Percentiles rank a stretch among this genome's conserved stretches.
Conservation (phyloP, 2,113 vertebrate species). For the Scortum barcoo region DNA sequence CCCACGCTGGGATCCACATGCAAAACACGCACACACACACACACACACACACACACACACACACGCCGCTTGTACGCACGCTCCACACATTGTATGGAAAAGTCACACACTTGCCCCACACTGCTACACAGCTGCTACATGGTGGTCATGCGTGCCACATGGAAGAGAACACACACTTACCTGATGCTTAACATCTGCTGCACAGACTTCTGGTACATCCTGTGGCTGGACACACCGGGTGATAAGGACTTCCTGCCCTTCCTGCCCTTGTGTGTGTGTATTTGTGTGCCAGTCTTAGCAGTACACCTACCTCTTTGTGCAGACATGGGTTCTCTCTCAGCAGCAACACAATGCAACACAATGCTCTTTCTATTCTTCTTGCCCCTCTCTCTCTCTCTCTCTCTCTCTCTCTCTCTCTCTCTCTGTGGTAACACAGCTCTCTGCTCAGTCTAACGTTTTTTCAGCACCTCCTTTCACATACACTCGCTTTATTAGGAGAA, state of each 20-base stretch:
- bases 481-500: constrained; percentile 77
- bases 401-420: constrained; percentile 36
- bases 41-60: neutral
- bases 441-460: constrained; percentile 61
- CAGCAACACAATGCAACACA: constrained; percentile 77
- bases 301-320: constrained; percentile 83
- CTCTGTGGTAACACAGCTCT: constrained; percentile 61
- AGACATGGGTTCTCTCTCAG: constrained; percentile 79
- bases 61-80: constrained; percentile 12
- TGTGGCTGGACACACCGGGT: constrained; percentile 11
- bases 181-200: constrained; percentile 29
- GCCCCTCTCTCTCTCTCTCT: constrained; percentile 52
- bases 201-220: constrained; percentile 16
- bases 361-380: constrained; percentile 79
- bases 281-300: constrained; percentile 63
- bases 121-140: constrained; percentile 40
- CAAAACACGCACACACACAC: neutral
- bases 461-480: constrained; percentile 73
- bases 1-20: neutral
- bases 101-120: constrained; percentile 56
- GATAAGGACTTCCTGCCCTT: constrained; percentile 49
- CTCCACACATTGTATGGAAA: constrained; percentile 22
- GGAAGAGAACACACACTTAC: constrained; percentile 58
- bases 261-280: constrained; percentile 30
- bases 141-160: constrained; percentile 26